A percentile compares a stretch with the other conserved stretches of the same genome.
Conservation (phyloP, 2,113 vertebrate species). For the Rhea americana region DNA sequence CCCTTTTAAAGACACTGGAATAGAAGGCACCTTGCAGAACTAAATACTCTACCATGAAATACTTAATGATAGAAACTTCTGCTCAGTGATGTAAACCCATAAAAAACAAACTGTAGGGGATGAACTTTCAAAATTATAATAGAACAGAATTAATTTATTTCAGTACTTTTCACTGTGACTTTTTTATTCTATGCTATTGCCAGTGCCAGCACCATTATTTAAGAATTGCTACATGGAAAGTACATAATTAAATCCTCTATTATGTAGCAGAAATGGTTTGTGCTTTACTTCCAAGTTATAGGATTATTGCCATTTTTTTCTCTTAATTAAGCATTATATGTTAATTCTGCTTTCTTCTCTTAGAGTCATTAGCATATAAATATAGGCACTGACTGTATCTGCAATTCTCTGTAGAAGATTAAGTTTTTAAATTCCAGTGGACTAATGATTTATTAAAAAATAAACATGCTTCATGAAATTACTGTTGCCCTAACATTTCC, state of each 20-base stretch:
- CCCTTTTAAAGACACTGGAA: background rate
- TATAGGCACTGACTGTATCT: slow-evolving; percentile 28
- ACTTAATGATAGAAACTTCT: background rate
- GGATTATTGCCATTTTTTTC: slow-evolving; percentile 54
- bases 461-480: slow-evolving; percentile 25
- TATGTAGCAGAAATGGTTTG: slow-evolving; percentile 20
- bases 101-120: background rate
- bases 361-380: slow-evolving; percentile 66
- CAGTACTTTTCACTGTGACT: background rate
- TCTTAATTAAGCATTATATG: slow-evolving; percentile 69
- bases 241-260: slow-evolving; percentile 48
- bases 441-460: slow-evolving; percentile 45
- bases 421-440: slow-evolving; percentile 29
- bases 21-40: background rate
- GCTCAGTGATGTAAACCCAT: background rate
- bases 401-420: slow-evolving; percentile 53
- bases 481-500: background rate
- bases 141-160: slow-evolving; percentile 13
- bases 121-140: background rate
- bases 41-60: background rate
- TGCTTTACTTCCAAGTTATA: slow-evolving; percentile 62
- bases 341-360: slow-evolving; percentile 63
- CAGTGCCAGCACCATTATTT: slow-evolving; percentile 11
- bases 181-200: background rate
- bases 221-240: slow-evolving; percentile 31